These are phyloP conservation scores for Cremastobaeus sp. DNA, from an alignment of 2,888 invertebrate species.

Conservation along the genomic window DNA sequence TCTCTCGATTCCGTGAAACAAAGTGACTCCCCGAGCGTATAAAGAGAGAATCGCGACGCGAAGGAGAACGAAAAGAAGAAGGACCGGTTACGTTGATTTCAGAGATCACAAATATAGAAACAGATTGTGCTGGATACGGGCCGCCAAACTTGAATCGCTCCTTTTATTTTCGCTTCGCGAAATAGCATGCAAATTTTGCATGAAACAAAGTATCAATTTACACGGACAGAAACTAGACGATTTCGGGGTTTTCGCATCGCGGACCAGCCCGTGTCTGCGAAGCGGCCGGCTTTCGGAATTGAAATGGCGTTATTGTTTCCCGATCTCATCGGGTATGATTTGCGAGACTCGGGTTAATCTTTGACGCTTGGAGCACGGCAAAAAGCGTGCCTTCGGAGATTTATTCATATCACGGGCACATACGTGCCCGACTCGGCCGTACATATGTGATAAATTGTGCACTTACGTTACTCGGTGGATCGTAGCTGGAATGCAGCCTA, in stretches of 20 bases:
- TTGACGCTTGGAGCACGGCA: conserved; percentile 20
- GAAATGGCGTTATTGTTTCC: background rate
- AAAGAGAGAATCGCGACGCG: conserved; percentile 32
- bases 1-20: conserved; percentile 38
- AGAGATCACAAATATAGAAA: conserved; percentile 65
- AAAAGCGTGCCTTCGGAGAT: conserved; percentile 42
- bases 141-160: conserved; percentile 62
- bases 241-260: too few relatives aligned
- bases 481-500: conserved; percentile 60
- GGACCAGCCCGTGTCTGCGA: too few relatives aligned
- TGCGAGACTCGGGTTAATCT: conserved; percentile 6
- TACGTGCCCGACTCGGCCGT: conserved; percentile 46
- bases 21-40: conserved; percentile 4
- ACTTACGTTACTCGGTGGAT: conserved; percentile 58
- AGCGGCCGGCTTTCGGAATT: too few relatives aligned
- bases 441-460: conserved; percentile 60
- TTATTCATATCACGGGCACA: conserved; percentile 55
- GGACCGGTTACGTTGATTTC: conserved; percentile 59
- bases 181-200: conserved; percentile 48
- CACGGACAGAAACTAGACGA: conserved; percentile 16
- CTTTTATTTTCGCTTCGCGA: conserved; percentile 23
- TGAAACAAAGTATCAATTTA: conserved; percentile 39
- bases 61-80: conserved; percentile 17
- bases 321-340: background rate
- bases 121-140: conserved; percentile 68